Base-by-base conservation (phyloP, 1,140 invertebrate genomes). In the Steinernema khuongi region DNA sequence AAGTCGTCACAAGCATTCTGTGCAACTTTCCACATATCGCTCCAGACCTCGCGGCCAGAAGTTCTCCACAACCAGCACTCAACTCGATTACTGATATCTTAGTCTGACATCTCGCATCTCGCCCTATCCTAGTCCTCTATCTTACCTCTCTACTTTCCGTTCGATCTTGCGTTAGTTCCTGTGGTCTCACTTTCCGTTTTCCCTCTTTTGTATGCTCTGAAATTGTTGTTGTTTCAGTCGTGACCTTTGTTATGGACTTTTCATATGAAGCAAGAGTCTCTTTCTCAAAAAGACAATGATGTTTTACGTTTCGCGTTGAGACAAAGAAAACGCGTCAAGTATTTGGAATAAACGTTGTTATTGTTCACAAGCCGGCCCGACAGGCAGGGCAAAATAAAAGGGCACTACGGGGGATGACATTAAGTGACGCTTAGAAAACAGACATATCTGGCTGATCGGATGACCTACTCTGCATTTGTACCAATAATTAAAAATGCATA, bases 321-420 rank as follows among this genome's bases (percentile, higher is more conserved):
- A 41, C 7, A 41, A 41, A 11, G 36, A 41, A n/a, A 41, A n/a
- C 36, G 36, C n/a, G 36, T 41, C 7, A 41, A 41, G 2, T 60
- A 60, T 60, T 60, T 60, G 7, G 50, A 60, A 60, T 60, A 60
- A 60, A 60, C 11, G 19, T 60, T 60, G 11, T 60, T 60, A 60
- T 60, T 60, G 11, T 60, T 60, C 4, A 14, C 7, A 7, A 7
- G 50, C 50, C 11, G 7, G 4, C 11, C 50, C 50, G 19, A 22
- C 11, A 22, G 11, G 11, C 50, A 26, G 7, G 19, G 2, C 7
- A 60, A 60, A 2, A 14, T 17, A 22, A n/a, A n/a, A 41, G 7
- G 36, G 36, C 7, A 11, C 7, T n/a, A 41, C 7, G 36, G n/a
- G n/a, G 36, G n/a, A n/a, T n/a, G 36, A 7, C 36, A 41, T 7